These are phyloP conservation scores for Anarhynchus alexandrinus DNA, from an alignment of 2,113 vertebrate genomes.

Conservation along the genomic window DNA sequence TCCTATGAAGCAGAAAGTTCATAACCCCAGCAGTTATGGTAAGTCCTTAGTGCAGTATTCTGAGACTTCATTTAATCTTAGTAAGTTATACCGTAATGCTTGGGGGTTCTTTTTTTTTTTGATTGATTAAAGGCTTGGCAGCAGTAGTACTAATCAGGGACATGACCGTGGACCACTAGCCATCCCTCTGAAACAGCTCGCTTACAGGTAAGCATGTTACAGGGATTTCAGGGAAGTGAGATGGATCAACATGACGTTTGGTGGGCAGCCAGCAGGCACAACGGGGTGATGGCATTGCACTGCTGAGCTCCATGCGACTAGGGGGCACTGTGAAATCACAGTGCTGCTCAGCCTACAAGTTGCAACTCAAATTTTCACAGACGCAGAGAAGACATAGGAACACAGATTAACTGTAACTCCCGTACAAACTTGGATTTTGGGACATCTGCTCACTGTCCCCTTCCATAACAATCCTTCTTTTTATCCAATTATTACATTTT, in stretches of 20 bases:
- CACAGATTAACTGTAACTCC: neutral
- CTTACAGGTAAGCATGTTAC: neutral
- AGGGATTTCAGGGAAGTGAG: no score
- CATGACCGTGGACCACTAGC: neutral
- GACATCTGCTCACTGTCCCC: neutral
- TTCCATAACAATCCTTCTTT: neutral
- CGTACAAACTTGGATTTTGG: neutral
- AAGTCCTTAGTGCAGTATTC: neutral
- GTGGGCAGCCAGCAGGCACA: neutral
- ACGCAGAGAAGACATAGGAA: accelerated
- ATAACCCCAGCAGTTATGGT: neutral
- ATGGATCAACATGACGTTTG: accelerated
- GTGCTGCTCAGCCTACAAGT: accelerated
- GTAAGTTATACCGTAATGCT: neutral
- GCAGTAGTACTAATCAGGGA: neutral
- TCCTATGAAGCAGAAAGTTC: neutral
- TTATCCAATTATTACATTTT: neutral
- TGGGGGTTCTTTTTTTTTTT: neutral
- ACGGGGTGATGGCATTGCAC: neutral
- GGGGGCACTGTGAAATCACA: neutral
- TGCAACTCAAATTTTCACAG: neutral
- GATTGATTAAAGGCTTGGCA: neutral
- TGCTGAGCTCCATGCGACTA: neutral
- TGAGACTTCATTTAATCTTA: neutral
- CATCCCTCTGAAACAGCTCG: neutral